These are phyloP conservation scores for Steinernema feltiae DNA, from an alignment of 1,140 invertebrate species.

Conservation along the genomic window DNA sequence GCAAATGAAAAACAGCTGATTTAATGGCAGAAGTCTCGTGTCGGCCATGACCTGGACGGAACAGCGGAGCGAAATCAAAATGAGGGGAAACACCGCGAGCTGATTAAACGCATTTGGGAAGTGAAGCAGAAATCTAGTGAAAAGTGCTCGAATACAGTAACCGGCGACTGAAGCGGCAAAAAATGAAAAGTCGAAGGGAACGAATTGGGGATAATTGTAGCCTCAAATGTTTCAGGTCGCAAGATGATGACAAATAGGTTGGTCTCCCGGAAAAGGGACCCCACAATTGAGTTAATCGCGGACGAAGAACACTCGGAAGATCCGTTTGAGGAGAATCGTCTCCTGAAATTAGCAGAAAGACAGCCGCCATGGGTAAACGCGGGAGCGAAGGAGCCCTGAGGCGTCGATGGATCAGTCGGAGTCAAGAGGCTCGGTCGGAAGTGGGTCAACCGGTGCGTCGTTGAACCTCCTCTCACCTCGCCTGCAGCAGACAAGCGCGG, in stretches of 20 bases:
- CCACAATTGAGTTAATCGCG: too few relatives aligned
- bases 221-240: neutral
- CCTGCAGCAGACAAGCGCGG: neutral
- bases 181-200: neutral
- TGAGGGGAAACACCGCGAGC: neutral
- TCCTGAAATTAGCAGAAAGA: too few relatives aligned
- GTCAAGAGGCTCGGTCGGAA: constrained; percentile 5
- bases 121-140: too few relatives aligned
- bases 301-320: too few relatives aligned
- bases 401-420: neutral
- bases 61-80: neutral
- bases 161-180: too few relatives aligned
- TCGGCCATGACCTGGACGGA: constrained; percentile 2
- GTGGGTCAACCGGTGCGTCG: constrained; percentile 8
- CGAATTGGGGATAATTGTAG: neutral
- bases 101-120: neutral
- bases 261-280: neutral
- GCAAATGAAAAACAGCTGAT: neutral
- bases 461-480: neutral
- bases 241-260: neutral
- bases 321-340: too few relatives aligned
- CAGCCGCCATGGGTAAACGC: too few relatives aligned
- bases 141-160: too few relatives aligned
- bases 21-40: neutral
- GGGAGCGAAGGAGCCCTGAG: neutral